A percentile compares a stretch with the other conserved stretches of the same genome.
Evolutionary conservation across 2,888 invertebrate genomes (phyloP).

Genomic region (Enchytraeus crypticus): DNA sequence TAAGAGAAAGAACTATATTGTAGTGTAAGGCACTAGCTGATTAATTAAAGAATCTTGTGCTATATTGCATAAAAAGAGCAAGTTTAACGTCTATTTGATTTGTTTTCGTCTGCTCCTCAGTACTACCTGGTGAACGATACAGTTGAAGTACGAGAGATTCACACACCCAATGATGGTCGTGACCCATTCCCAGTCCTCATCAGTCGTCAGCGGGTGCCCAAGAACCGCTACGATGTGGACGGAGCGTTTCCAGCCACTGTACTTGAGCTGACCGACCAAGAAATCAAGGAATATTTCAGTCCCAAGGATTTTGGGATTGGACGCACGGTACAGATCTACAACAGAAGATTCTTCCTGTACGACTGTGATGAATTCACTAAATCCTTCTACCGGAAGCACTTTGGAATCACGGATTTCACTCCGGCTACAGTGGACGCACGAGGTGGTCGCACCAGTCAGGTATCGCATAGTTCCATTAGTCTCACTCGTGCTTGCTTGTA

Average conservation of each 20-base stretch:
- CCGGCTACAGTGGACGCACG: conserved; percentile 30
- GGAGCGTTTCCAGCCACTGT: conserved; percentile 54
- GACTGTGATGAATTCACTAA: conserved; percentile 75
- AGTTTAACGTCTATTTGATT: too few species aligned
- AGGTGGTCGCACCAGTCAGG: neutral
- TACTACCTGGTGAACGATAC: conserved; percentile 76
- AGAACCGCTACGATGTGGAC: conserved; percentile 43
- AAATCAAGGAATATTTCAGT: conserved; percentile 67
- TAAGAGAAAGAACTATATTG: too few species aligned
- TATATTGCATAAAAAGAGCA: too few species aligned
- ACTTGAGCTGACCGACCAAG: conserved; percentile 62
- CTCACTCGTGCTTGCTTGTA: neutral
- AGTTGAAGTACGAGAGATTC: conserved; percentile 66
- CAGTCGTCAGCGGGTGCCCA: conserved; percentile 61
- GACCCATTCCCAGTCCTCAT: conserved; percentile 69
- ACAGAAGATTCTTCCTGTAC: conserved; percentile 59
- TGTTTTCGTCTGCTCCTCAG: conserved; percentile 25
- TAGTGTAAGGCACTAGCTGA: too few species aligned
- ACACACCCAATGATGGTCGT: conserved; percentile 63
- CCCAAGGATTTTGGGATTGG: conserved; percentile 65
- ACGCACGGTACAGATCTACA: conserved; percentile 50
- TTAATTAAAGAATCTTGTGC: too few species aligned
- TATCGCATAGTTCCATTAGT: too few species aligned
- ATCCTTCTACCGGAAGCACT: conserved; percentile 59
- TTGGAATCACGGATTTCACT: conserved; percentile 48